A percentile compares a stretch with the other conserved stretches of the same genome.
Evolutionary conservation across 2,888 invertebrate species (phyloP).

Genomic region (Epistrophella euchroma): DNA sequence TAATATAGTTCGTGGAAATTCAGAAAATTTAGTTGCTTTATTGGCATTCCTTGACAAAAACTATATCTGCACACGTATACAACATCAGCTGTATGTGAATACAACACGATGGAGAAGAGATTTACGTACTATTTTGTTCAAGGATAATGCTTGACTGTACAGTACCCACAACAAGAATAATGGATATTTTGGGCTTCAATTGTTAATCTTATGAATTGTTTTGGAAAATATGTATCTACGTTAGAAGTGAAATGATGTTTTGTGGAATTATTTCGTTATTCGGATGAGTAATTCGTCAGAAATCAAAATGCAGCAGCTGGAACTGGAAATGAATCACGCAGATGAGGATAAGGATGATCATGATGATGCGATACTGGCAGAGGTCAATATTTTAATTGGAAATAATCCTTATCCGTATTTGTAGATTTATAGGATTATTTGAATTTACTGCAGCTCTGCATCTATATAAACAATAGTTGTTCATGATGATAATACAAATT

Average conservation of each 20-base stretch:
- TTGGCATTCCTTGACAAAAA: constrained; percentile 46
- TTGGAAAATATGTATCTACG: not conserved
- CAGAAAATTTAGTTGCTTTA: constrained; percentile 46
- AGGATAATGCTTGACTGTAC: constrained; percentile 2
- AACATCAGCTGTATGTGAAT: no score
- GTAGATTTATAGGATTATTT: not conserved
- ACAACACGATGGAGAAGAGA: not conserved
- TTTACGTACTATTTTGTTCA: constrained; percentile 24
- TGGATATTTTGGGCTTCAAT: constrained; percentile 22
- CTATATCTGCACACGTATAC: not conserved
- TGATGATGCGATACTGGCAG: not conserved
- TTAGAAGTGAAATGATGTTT: not conserved
- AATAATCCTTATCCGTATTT: constrained; percentile 7
- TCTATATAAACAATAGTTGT: not conserved
- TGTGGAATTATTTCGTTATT: constrained; percentile 23
- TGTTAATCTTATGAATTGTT: constrained; percentile 34
- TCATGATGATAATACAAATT: no score
- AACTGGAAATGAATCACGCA: not conserved
- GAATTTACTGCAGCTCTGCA: not conserved
- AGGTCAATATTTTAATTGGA: constrained; percentile 22
- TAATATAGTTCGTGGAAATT: not conserved
- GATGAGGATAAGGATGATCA: not conserved
- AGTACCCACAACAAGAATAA: not conserved
- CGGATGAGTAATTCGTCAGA: constrained; percentile 31
- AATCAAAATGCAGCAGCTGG: constrained; percentile 17